Percentiles rank a stretch among this genome's conserved stretches.
Conservation (phyloP, 2,113 vertebrate species). For the Mesitornis unicolor region DNA sequence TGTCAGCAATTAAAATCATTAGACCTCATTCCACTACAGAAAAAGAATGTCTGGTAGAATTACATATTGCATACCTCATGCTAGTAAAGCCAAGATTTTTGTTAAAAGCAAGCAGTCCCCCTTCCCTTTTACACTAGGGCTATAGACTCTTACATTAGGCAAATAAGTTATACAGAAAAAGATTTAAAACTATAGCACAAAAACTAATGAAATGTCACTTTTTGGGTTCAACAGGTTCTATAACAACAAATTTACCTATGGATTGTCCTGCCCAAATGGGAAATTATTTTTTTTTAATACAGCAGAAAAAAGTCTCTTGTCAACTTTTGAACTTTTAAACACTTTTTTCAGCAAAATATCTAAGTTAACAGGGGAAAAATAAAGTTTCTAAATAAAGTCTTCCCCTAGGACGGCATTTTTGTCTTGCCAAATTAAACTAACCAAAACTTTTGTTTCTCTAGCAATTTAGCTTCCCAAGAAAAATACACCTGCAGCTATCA, state of each 20-base stretch:
- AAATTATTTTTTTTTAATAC: neutral
- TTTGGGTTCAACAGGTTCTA: neutral
- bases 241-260: neutral
- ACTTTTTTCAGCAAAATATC: constrained; percentile 54
- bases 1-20: neutral
- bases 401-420: constrained; percentile 72
- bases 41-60: neutral
- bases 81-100: neutral
- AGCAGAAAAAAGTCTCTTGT: neutral
- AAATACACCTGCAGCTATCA: constrained; percentile 79
- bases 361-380: constrained; percentile 71
- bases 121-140: neutral
- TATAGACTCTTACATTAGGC: neutral
- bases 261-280: neutral
- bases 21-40: neutral
- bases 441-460: constrained; percentile 80
- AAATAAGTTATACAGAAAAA: neutral
- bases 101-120: neutral
- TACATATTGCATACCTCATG: neutral
- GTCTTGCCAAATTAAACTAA: constrained; percentile 75
- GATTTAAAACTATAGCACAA: neutral
- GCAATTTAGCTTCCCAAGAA: constrained; percentile 76
- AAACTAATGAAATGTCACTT: neutral
- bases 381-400: constrained; percentile 79
- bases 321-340: constrained; percentile 70